Base-by-base conservation (phyloP, 2,797 vertebrate species). In the Clarias laeviceps region DNA sequence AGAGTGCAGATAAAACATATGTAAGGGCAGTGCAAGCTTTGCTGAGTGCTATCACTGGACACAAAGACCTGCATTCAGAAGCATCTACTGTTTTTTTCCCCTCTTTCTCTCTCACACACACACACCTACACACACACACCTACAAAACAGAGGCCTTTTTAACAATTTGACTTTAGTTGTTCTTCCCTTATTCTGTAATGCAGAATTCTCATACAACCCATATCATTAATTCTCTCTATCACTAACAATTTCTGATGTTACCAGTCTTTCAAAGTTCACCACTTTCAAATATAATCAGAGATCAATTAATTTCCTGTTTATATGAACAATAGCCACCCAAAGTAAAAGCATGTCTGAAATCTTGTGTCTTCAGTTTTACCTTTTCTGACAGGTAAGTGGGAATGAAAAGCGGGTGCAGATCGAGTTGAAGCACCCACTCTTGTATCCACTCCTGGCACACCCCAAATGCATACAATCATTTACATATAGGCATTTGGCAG, bases 1-100 rank as follows among this genome's bases (percentile, higher is more conserved):
- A 82, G 20, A 84, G 54, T 82, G 54, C 27, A 82, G 72, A 79
- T 83, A 86, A 27, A 86, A 83, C 81, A 64, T 70, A 54, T 79
- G 69, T 68, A 74, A 83, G 7, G 50, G 37, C 37, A 62, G 72
- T 32, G 59, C 62, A 32, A 72, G 65, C 29, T 80, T 56, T 86
- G 64, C 64, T 37, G 64, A 65, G 57, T 79, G 66, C 65, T 80
- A 90, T 90, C 90, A 88, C 87, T 29, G 66, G 90, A 88, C 78
- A 92, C 90, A 92, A 89, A 88, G 90, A 88, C 85, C 50, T 78
- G 88, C 85, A 92, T 92, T 93, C 90, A 92, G 87, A 77, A 40
- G 84, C 59, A 34, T 80, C 68, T 80, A 72, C 84, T 62, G 79
- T 88, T 85, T 4, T 73, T 27, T 15, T 73, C 70, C 40, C 7